These are phyloP conservation scores for Drosophila ercepeae DNA, from an alignment of 1,140 invertebrate genomes.

Conservation along the genomic window DNA sequence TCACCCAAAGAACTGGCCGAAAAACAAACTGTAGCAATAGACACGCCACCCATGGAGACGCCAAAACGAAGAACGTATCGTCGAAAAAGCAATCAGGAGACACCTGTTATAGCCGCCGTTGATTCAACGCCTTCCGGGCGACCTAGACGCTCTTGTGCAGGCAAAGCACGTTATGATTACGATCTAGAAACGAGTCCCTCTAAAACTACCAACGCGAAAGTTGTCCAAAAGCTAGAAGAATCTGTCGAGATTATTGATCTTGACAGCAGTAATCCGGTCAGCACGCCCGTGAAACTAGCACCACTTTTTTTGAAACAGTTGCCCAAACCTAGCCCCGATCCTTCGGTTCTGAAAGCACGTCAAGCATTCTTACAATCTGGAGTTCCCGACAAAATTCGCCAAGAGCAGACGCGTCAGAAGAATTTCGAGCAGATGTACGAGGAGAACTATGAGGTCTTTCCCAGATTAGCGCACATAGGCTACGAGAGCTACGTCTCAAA, in stretches of 20 bases:
- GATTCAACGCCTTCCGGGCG: slow-evolving; percentile 52
- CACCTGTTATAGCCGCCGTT: background rate
- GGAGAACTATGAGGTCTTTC: slow-evolving; percentile 84
- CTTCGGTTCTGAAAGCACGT: slow-evolving; percentile 85
- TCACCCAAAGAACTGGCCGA: slow-evolving; percentile 47
- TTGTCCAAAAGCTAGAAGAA: slow-evolving; percentile 6
- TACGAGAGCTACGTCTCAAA: background rate
- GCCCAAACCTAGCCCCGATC: slow-evolving; percentile 85
- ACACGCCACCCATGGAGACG: slow-evolving; percentile 42
- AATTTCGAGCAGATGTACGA: slow-evolving; percentile 76
- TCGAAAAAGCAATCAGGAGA: slow-evolving; percentile 19
- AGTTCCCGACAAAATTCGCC: slow-evolving; percentile 85
- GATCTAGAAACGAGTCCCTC: slow-evolving; percentile 69
- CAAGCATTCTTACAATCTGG: slow-evolving; percentile 86
- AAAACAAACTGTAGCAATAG: slow-evolving; percentile 7
- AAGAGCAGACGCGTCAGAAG: slow-evolving; percentile 84
- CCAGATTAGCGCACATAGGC: slow-evolving; percentile 84
- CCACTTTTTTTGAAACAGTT: slow-evolving; percentile 86
- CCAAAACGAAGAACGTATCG: slow-evolving; percentile 47
- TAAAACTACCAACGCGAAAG: slow-evolving; percentile 28
- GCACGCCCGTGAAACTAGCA: slow-evolving; percentile 84
- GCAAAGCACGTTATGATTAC: slow-evolving; percentile 75
- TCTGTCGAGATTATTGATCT: slow-evolving; percentile 63
- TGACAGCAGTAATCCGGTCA: slow-evolving; percentile 54
- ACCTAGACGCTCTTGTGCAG: slow-evolving; percentile 71